These are phyloP conservation scores for Tuta absoluta DNA, from an alignment of 2,888 invertebrate species.

Conservation along the genomic window DNA sequence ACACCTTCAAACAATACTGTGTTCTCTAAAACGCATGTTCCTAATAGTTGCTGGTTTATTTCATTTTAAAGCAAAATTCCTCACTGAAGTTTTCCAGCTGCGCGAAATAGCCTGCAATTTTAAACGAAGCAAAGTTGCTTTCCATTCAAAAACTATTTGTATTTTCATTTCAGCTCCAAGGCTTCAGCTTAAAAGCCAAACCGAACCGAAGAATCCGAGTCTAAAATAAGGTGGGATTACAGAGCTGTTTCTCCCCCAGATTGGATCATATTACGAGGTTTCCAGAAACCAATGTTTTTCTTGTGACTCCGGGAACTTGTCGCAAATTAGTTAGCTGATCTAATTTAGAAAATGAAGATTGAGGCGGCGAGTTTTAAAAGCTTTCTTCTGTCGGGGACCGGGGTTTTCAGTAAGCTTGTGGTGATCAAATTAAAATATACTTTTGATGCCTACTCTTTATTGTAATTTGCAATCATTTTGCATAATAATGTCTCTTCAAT, in stretches of 20 bases:
- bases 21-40: background rate
- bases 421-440: slow-evolving; percentile 15
- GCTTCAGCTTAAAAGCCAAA: background rate
- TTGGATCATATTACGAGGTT: slow-evolving; percentile 16
- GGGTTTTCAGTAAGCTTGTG: slow-evolving; percentile 29
- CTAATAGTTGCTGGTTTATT: background rate
- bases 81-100: background rate
- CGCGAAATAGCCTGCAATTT: background rate
- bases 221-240: slow-evolving; percentile 2
- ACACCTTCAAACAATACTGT: background rate
- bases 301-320: slow-evolving; percentile 32
- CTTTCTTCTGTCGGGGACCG: slow-evolving; percentile 45
- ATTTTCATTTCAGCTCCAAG: slow-evolving; percentile 7
- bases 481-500: too few species aligned
- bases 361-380: slow-evolving; percentile 53
- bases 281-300: slow-evolving; percentile 32
- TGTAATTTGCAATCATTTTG: too few species aligned
- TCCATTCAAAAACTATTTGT: slow-evolving; percentile 1
- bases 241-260: slow-evolving; percentile 4
- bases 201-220: background rate
- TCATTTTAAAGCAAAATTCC: background rate
- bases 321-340: slow-evolving; percentile 44
- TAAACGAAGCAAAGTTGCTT: background rate
- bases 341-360: slow-evolving; percentile 48
- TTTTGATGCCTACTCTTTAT: too few species aligned